Conservation (phyloP, 2,113 vertebrate genomes). For the Columba janthina region DNA sequence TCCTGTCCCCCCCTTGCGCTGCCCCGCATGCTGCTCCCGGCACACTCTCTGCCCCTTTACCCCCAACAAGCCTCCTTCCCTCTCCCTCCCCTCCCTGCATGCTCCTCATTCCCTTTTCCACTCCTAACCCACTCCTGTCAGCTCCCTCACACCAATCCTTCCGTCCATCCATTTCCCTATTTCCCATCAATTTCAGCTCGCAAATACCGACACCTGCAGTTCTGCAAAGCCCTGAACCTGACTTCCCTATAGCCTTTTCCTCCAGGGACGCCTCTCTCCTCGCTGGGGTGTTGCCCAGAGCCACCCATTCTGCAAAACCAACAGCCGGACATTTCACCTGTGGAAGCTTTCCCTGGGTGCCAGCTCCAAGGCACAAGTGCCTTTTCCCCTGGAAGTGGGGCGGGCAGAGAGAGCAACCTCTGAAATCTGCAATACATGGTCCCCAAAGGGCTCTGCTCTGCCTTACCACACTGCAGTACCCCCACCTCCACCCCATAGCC, state of each 20-base stretch:
- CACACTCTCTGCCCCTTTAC: not conserved
- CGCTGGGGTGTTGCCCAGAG: not conserved
- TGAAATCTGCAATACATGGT: fast-evolving
- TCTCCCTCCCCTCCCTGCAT: not conserved
- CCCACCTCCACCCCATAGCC: not conserved
- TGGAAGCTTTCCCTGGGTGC: not conserved
- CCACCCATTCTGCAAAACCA: fast-evolving
- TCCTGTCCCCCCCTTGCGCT: not conserved
- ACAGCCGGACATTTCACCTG: fast-evolving
- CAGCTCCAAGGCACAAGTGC: not conserved
- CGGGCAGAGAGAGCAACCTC: fast-evolving
- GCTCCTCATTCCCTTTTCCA: not conserved
- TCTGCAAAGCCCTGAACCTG: not conserved
- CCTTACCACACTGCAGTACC: fast-evolving
- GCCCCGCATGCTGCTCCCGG: not conserved
- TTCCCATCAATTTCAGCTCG: fast-evolving
- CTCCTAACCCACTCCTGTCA: fast-evolving
- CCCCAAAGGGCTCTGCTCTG: not conserved
- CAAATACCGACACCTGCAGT: not conserved
- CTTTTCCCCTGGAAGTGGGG: fast-evolving
- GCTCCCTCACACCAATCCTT: not conserved
- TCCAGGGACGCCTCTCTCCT: not conserved
- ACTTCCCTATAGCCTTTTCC: not conserved
- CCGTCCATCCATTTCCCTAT: fast-evolving
- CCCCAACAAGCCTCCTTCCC: no score